These are phyloP conservation scores for Euborellia annulipes DNA, from an alignment of 1,140 invertebrate genomes.

Conservation along the genomic window DNA sequence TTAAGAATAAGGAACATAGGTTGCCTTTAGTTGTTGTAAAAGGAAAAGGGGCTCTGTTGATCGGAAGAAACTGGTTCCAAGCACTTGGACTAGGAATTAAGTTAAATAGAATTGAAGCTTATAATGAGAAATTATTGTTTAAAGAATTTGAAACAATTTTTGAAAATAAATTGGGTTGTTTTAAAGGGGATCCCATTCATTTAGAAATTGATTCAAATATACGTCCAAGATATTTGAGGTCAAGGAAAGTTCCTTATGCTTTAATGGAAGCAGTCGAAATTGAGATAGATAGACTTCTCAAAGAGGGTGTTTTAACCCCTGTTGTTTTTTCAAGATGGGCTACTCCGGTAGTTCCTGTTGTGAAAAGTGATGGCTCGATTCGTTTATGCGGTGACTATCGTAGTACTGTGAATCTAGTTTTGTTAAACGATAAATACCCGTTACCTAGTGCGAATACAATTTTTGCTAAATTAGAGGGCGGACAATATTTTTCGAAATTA, in stretches of 20 bases:
- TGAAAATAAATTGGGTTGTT: neutral
- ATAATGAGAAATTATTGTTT: too few relatives aligned
- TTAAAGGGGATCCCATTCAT: neutral
- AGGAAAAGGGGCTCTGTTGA: too few relatives aligned
- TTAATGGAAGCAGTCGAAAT: constrained; percentile 10
- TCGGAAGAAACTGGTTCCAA: too few relatives aligned
- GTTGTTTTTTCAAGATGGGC: constrained; percentile 15
- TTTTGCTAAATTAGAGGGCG: constrained; percentile 12
- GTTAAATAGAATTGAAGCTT: too few relatives aligned
- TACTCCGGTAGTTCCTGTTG: constrained; percentile 7
- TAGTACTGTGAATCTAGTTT: constrained; percentile 12
- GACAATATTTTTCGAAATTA: constrained; percentile 14
- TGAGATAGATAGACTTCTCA: constrained; percentile 19
- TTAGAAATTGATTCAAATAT: neutral
- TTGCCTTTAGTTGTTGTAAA: too few relatives aligned
- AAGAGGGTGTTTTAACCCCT: constrained; percentile 12
- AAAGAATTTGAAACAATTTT: too few relatives aligned
- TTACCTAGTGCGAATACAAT: constrained; percentile 7
- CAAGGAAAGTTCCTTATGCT: constrained; percentile 1
- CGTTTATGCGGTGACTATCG: constrained; percentile 25
- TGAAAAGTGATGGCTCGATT: constrained; percentile 11
- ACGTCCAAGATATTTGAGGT: constrained; percentile 7
- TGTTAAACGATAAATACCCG: constrained; percentile 11
- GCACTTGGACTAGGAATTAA: too few relatives aligned
- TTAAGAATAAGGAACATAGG: too few relatives aligned